phyloP scores from a whole-genome alignment of 2,888 invertebrate species.

The Halictus ligatus region DNA sequence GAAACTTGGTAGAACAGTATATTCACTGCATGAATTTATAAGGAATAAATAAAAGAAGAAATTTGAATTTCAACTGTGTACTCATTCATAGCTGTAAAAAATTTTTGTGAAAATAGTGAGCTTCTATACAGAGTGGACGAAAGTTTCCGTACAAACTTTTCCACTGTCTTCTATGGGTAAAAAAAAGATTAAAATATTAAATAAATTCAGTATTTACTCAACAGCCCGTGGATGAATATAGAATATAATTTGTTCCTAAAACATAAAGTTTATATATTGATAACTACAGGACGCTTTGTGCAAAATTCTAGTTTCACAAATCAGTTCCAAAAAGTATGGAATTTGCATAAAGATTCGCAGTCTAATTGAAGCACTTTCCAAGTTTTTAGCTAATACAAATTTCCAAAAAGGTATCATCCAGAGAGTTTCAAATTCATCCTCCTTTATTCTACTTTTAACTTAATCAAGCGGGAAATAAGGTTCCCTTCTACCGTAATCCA shows the following conservation, averaged over 20 bases:
- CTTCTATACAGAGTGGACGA: background rate
- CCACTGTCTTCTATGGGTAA: background rate
- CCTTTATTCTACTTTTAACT: background rate
- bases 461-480: background rate
- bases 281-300: background rate
- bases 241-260: no score
- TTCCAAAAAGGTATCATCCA: background rate
- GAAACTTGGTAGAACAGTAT: background rate
- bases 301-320: background rate
- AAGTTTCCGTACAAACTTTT: background rate
- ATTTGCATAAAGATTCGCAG: no score
- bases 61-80: background rate
- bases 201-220: background rate
- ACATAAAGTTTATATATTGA: background rate
- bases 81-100: background rate
- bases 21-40: background rate
- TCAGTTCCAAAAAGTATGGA: background rate
- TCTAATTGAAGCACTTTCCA: background rate
- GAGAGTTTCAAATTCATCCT: background rate
- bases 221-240: background rate
- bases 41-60: background rate
- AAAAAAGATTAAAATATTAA: background rate
- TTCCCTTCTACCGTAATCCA: background rate
- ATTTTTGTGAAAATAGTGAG: background rate
- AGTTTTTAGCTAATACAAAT: background rate